phyloP scores from a whole-genome alignment of 2,113 vertebrate species.

The Pelmatolapia mariae region DNA sequence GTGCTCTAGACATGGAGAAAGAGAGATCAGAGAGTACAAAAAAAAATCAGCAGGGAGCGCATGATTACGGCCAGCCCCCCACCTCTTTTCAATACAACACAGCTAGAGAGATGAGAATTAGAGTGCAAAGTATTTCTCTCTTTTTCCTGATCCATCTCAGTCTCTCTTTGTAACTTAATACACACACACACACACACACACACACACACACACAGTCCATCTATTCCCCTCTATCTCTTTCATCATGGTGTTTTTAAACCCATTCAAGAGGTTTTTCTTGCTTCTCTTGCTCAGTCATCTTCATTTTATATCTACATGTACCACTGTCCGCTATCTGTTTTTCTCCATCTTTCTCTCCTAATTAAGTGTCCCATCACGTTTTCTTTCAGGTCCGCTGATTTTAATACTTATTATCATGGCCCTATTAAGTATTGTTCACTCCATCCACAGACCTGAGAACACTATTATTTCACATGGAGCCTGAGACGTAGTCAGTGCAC shows the following conservation, averaged over 20 bases:
- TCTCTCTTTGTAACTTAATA: constrained; percentile 7
- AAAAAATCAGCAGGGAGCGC: constrained; percentile 20
- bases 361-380: constrained; percentile 65
- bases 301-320: background rate
- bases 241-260: constrained; percentile 27
- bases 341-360: background rate
- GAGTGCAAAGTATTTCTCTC: constrained; percentile 21
- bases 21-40: constrained; percentile 35
- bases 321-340: background rate
- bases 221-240: background rate
- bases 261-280: background rate
- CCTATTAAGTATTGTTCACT: constrained; percentile 72
- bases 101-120: constrained; percentile 39
- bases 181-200: background rate
- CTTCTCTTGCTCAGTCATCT: background rate
- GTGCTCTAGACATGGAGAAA: background rate
- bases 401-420: constrained; percentile 74
- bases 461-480: constrained; percentile 47
- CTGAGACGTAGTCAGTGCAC: background rate
- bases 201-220: background rate
- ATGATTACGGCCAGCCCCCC: constrained; percentile 40
- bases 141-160: constrained; percentile 22
- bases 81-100: constrained; percentile 36
- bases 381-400: constrained; percentile 68
- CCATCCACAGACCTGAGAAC: constrained; percentile 58